phyloP scores from a whole-genome alignment of 2,113 vertebrate genomes.

The Struthio camelus region DNA sequence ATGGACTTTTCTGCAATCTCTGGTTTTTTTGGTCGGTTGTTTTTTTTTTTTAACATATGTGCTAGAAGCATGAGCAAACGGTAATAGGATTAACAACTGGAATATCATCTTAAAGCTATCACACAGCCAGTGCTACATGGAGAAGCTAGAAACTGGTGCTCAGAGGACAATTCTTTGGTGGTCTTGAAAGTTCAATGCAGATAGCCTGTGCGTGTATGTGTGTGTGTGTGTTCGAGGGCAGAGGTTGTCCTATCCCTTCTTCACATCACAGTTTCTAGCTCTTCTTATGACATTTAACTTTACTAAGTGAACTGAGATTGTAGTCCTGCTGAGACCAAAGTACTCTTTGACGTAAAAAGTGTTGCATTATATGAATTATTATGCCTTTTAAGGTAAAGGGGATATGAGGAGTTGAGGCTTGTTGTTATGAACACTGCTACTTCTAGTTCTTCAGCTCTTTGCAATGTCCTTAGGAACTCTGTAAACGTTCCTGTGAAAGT shows the following conservation, averaged over 20 bases:
- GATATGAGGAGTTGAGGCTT: not conserved
- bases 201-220: rapidly evolving
- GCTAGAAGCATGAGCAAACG: not conserved
- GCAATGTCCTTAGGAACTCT: not conserved
- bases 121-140: not conserved
- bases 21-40: not conserved
- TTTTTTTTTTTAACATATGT: not conserved
- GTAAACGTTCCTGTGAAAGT: not conserved
- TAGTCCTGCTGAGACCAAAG: not conserved
- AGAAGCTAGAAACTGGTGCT: not conserved
- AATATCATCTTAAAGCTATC: not conserved
- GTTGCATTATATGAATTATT: not conserved
- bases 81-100: not conserved
- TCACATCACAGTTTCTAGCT: not conserved
- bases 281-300: not conserved
- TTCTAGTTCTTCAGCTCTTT: not conserved
- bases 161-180: not conserved
- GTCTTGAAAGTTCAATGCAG: not conserved
- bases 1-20: not conserved
- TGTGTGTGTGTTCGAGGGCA: rapidly evolving
- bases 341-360: not conserved
- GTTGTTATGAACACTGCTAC: not conserved
- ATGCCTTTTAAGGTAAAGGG: not conserved
- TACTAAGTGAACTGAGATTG: not conserved
- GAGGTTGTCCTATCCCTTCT: not conserved